Percentiles rank a stretch among this genome's conserved stretches.
Evolutionary conservation across 2,888 invertebrate genomes (phyloP).

Genomic region (Hirtodrosophila trivittata): DNA sequence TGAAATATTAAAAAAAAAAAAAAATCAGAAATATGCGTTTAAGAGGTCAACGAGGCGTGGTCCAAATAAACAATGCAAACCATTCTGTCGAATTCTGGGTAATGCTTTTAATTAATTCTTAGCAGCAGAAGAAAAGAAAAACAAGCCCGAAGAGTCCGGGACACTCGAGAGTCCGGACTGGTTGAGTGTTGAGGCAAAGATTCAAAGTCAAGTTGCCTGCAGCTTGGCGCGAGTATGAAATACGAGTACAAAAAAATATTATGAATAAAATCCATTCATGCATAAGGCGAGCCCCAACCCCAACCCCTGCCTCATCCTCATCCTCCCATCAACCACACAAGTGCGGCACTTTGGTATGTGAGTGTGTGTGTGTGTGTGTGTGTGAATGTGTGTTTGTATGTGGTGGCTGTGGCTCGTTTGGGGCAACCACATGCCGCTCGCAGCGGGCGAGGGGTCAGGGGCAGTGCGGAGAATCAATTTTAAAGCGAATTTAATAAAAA

Average conservation of each 20-base stretch:
- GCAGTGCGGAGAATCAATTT: slow-evolving; percentile 64
- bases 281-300: slow-evolving; percentile 44
- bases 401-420: slow-evolving; percentile 43
- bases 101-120: slow-evolving; percentile 73
- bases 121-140: slow-evolving; percentile 32
- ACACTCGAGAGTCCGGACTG: slow-evolving; percentile 11
- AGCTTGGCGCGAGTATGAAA: slow-evolving; percentile 32
- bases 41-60: slow-evolving; percentile 30
- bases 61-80: slow-evolving; percentile 49
- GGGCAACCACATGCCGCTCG: slow-evolving; percentile 58
- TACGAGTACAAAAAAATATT: slow-evolving; percentile 35
- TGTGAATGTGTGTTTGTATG: slow-evolving; percentile 25
- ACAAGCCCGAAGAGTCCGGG: neutral
- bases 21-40: slow-evolving; percentile 32
- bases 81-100: slow-evolving; percentile 54
- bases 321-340: slow-evolving; percentile 37
- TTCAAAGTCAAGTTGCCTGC: slow-evolving; percentile 68
- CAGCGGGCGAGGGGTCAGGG: slow-evolving; percentile 13
- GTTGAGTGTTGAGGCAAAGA: slow-evolving; percentile 20
- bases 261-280: slow-evolving; percentile 75
- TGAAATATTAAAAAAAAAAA: slow-evolving; percentile 21
- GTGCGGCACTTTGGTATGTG: slow-evolving; percentile 43
- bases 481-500: slow-evolving; percentile 70
- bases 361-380: slow-evolving; percentile 20
- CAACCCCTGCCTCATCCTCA: slow-evolving; percentile 29